phyloP scores from a whole-genome alignment of 2,113 vertebrate species.

The Sisor rabdophorus region DNA sequence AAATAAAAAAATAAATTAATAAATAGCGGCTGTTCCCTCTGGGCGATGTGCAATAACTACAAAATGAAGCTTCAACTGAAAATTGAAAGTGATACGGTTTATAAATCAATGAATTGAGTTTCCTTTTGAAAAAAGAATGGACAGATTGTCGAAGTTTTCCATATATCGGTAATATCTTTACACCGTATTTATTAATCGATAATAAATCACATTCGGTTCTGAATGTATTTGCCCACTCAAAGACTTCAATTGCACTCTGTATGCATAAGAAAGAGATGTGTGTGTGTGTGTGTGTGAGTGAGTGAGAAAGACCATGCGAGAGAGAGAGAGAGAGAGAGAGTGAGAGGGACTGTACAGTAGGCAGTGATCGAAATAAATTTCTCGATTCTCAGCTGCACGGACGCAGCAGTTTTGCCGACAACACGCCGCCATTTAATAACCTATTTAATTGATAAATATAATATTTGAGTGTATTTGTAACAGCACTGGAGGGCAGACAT shows the following conservation, averaged over 20 bases:
- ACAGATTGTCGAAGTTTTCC: conserved; percentile 49
- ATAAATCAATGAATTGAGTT: conserved; percentile 62
- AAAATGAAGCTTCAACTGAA: conserved; percentile 1
- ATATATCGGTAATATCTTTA: conserved; percentile 44
- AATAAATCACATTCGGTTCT: too few species aligned
- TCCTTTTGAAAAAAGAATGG: conserved; percentile 61
- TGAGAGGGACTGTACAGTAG: conserved; percentile 21
- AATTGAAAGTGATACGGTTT: background rate
- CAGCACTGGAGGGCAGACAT: conserved; percentile 74
- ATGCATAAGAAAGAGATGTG: background rate
- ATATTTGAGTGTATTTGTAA: conserved; percentile 71
- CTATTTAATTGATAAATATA: conserved; percentile 76
- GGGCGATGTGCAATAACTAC: background rate
- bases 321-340: background rate
- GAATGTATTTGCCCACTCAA: background rate
- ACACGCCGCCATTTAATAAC: conserved; percentile 67
- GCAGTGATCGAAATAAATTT: conserved; percentile 29
- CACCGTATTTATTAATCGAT: conserved; percentile 4
- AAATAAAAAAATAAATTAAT: conserved; percentile 1
- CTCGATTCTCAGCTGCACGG: conserved; percentile 41
- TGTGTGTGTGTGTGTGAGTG: background rate
- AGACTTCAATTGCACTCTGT: conserved; percentile 22
- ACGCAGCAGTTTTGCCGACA: conserved; percentile 49
- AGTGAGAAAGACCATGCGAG: background rate
- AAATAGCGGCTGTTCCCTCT: background rate